phyloP scores from a whole-genome alignment of 2,113 vertebrate species.

The Suncus etruscus region DNA sequence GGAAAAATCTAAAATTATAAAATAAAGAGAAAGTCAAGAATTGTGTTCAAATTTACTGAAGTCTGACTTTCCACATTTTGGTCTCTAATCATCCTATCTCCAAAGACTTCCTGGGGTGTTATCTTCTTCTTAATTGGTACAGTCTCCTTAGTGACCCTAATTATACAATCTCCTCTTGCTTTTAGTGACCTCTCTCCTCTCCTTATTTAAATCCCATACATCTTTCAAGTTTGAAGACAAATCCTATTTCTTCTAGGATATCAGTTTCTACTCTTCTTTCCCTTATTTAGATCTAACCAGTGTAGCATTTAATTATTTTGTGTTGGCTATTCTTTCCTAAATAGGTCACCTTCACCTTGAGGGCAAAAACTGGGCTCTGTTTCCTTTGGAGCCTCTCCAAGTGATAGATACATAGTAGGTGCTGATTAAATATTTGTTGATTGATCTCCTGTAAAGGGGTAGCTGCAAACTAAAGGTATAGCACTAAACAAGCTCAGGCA shows the following conservation, averaged over 20 bases:
- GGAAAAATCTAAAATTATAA: not conserved
- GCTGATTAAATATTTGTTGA: conserved; percentile 82
- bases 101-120: not conserved
- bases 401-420: conserved; percentile 77
- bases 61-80: conserved; percentile 40
- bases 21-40: not conserved
- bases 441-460: conserved; percentile 65
- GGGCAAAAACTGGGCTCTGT: conserved; percentile 53
- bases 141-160: conserved; percentile 8
- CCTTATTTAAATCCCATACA: conserved; percentile 59
- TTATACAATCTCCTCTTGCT: conserved; percentile 50
- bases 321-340: conserved; percentile 78
- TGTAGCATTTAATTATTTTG: conserved; percentile 75
- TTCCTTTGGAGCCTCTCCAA: conserved; percentile 32
- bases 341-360: conserved; percentile 73
- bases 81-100: conserved; percentile 46
- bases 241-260: conserved; percentile 37
- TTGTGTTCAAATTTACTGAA: not conserved
- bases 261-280: conserved; percentile 43
- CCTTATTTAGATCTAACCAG: conserved; percentile 54
- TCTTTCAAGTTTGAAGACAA: conserved; percentile 64
- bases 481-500: conserved; percentile 29
- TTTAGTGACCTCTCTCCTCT: conserved; percentile 66
- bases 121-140: conserved; percentile 53
- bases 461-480: conserved; percentile 60